Conservation (phyloP, 2,888 invertebrate species). For the Lumbricus terrestris region DNA sequence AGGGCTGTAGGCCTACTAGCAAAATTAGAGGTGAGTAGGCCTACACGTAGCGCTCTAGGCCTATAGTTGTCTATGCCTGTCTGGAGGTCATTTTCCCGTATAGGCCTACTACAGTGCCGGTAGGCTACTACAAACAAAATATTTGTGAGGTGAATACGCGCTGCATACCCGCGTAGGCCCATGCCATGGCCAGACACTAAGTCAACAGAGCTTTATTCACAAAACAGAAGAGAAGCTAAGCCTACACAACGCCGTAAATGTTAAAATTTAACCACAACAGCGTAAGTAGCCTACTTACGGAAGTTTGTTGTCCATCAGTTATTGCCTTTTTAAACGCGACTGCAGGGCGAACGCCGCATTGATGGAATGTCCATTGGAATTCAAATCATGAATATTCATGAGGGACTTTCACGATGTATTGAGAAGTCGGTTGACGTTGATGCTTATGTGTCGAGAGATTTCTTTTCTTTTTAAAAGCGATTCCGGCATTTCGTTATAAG, state of each 20-base stretch:
- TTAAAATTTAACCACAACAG: not conserved
- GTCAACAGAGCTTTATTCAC: not conserved
- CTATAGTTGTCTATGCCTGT: too few species aligned
- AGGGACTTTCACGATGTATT: not conserved
- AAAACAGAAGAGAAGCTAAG: not conserved
- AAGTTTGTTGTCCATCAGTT: not conserved
- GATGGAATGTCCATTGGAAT: not conserved
- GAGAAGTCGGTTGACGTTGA: not conserved
- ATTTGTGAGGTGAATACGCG: too few species aligned
- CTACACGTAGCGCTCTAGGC: too few species aligned
- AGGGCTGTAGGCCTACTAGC: not conserved
- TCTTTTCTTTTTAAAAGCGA: not conserved
- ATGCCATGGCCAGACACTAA: not conserved
- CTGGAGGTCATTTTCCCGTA: too few species aligned
- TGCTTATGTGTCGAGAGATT: not conserved
- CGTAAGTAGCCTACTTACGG: too few species aligned
- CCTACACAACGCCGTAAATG: not conserved
- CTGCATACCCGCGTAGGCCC: too few species aligned
- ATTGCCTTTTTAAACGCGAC: not conserved
- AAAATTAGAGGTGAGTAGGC: too few species aligned
- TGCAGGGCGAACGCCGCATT: not conserved
- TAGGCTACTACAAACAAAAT: too few species aligned
- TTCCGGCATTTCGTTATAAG: not conserved
- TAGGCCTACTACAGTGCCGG: too few species aligned
- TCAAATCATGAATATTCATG: not conserved